Conservation (phyloP, 2,888 invertebrate genomes). For the Julus scandinavius region DNA sequence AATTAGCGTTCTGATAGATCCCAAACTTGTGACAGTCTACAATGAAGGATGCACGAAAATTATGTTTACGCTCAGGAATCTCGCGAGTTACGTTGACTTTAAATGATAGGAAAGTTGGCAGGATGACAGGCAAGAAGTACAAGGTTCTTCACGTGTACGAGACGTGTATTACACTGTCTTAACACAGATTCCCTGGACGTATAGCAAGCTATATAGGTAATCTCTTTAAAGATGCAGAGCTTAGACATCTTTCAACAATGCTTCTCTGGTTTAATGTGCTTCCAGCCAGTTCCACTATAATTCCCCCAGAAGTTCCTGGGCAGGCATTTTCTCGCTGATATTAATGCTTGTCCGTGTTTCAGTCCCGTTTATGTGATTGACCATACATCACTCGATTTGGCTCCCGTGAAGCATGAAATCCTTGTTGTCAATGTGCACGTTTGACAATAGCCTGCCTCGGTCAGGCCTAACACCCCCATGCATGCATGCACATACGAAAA, state of each 20-base stretch:
- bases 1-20: slow-evolving; percentile 9
- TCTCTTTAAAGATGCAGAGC: slow-evolving; percentile 29
- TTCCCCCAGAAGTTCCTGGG: slow-evolving; percentile 1
- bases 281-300: slow-evolving; percentile 19
- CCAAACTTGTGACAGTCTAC: slow-evolving; percentile 35
- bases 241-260: slow-evolving; percentile 30
- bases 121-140: slow-evolving; percentile 39
- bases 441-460: background rate
- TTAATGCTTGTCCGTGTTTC: slow-evolving; percentile 51
- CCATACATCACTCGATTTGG: slow-evolving; percentile 56
- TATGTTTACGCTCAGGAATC: slow-evolving; percentile 42
- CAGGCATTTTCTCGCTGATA: background rate
- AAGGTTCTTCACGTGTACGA: slow-evolving; percentile 42
- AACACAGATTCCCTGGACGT: slow-evolving; percentile 20
- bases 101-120: slow-evolving; percentile 42
- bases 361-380: slow-evolving; percentile 53
- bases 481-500: slow-evolving; percentile 8
- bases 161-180: slow-evolving; percentile 42
- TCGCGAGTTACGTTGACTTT: slow-evolving; percentile 30
- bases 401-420: slow-evolving; percentile 56
- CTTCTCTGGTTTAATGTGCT: slow-evolving; percentile 17
- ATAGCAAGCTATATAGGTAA: background rate
- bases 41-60: slow-evolving; percentile 39
- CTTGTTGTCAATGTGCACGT: slow-evolving; percentile 45
- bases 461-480: slow-evolving; percentile 30